Percentiles rank a stretch among this genome's conserved stretches.
Evolutionary conservation across 1,140 invertebrate genomes (phyloP).

Genomic region (Micrasema minimum): DNA sequence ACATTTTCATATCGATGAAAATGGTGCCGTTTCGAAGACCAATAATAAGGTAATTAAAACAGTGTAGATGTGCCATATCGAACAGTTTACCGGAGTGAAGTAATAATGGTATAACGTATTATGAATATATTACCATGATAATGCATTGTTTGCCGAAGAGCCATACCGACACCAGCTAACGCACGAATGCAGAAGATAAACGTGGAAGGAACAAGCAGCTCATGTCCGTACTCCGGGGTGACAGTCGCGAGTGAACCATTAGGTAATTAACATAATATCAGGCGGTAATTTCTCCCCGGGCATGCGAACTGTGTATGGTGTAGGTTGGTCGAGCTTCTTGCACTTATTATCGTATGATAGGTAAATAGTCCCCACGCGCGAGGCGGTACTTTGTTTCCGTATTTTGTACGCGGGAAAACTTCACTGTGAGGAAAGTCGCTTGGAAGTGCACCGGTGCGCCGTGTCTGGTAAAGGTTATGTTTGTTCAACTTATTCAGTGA

Average conservation of each 20-base stretch:
- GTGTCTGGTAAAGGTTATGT: not conserved
- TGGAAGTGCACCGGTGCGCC: not conserved
- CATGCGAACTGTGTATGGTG: slow-evolving; percentile 8
- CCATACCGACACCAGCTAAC: not conserved
- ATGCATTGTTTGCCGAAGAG: not conserved
- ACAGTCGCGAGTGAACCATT: slow-evolving; percentile 30
- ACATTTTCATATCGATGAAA: no score
- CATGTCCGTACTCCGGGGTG: slow-evolving; percentile 24
- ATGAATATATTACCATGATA: slow-evolving; percentile 10
- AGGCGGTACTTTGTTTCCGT: slow-evolving; percentile 5
- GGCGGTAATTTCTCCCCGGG: slow-evolving; percentile 3
- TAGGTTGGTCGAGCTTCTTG: no score
- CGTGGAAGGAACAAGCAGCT: not conserved
- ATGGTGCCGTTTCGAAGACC: no score
- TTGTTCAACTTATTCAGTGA: not conserved
- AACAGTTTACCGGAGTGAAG: slow-evolving; percentile 5
- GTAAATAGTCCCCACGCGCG: slow-evolving; percentile 24
- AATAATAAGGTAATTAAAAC: no score
- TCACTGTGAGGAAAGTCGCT: slow-evolving; percentile 16
- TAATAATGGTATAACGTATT: slow-evolving; percentile 7
- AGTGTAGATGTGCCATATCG: not conserved
- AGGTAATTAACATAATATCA: slow-evolving; percentile 27
- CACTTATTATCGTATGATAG: no score
- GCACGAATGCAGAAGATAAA: slow-evolving; percentile 26
- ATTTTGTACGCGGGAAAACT: slow-evolving; percentile 19